Conservation (phyloP, 2,888 invertebrate genomes). For the Autographa pulchrina region DNA sequence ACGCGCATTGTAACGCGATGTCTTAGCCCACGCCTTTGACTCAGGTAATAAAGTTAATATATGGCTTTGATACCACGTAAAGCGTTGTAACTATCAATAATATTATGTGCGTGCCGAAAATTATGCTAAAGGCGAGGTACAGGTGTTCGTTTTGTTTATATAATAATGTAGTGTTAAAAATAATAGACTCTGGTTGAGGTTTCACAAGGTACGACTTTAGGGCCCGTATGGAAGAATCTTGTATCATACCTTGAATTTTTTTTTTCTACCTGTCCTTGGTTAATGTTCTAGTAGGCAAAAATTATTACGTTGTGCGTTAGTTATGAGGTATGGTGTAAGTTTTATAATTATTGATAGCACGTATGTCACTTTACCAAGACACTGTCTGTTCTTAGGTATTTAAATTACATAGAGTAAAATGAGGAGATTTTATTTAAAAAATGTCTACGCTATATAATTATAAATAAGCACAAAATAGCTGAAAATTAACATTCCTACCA, state of each 20-base stretch:
- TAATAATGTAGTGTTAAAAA: not conserved
- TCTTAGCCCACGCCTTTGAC: slow-evolving; percentile 51
- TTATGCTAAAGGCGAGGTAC: slow-evolving; percentile 45
- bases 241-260: too few relatives aligned
- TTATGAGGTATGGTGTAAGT: too few relatives aligned
- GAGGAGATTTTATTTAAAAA: too few relatives aligned
- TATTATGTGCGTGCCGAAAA: slow-evolving; percentile 52
- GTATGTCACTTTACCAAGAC: too few relatives aligned
- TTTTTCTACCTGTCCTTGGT: too few relatives aligned
- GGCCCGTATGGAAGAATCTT: not conserved
- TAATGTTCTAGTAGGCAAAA: too few relatives aligned
- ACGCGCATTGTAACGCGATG: slow-evolving; percentile 49
- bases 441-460: too few relatives aligned
- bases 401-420: too few relatives aligned
- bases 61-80: slow-evolving; percentile 53
- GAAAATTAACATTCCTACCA: not conserved
- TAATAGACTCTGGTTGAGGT: not conserved
- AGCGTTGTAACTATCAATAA: slow-evolving; percentile 56
- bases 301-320: too few relatives aligned
- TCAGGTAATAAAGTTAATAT: slow-evolving; percentile 58
- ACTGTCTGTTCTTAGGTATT: too few relatives aligned
- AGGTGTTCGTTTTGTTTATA: slow-evolving; percentile 37
- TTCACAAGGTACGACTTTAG: slow-evolving; percentile 12
- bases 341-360: too few relatives aligned
- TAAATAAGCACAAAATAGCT: not conserved